Evolutionary conservation across 2,113 vertebrate genomes (phyloP), one percentile per base, ranked within the genome.

Genomic region (Mus spicilegus): DNA sequence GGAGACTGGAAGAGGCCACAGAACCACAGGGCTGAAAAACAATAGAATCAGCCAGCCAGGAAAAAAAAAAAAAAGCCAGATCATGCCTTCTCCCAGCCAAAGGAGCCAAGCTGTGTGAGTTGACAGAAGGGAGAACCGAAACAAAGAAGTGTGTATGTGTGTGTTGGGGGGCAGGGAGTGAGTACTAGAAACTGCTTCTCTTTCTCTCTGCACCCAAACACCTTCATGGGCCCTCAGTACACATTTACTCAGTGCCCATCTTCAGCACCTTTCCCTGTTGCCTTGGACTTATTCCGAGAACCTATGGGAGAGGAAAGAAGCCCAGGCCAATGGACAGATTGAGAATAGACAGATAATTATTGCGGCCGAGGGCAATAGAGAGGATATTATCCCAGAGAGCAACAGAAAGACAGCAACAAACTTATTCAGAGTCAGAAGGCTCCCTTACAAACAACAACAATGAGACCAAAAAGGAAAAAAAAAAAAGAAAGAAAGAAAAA

Each of bases 101-200:
- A 95, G 90, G 85, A 80, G 58, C 65, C 84, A 87, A 69, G n/a
- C 20, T 19, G 46, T 84, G 51, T 54, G 58, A 92, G 54, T 72
- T 76, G 42, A 76, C 65, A 89, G 11, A 93, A 93, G 80, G 39
- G 7, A 93, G 84, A 96, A 82, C 56, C 26, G 86, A 96, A 87
- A 91, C 72, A 51, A 63, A 70, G 58, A 54, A 49, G 36, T 54
- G 12, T 54, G 54, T 49, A 49, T 56, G 54, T 54, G 54, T 56
- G 54, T 56, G 14, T 56, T 20, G 42, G 63, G 42, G 49, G 36
- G 61, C 12, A 17, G 30, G 22, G 7, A 76, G 20, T 33, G 87
- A 91, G 49, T 70, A 63, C 36, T 73, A 95, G 69, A 92, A 72
- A 65, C 17, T 46, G 56, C 30, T 90, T 63, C n/a, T 69, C 85